Conservation (phyloP, 2,888 invertebrate species). For the Drosophila buzzatii region DNA sequence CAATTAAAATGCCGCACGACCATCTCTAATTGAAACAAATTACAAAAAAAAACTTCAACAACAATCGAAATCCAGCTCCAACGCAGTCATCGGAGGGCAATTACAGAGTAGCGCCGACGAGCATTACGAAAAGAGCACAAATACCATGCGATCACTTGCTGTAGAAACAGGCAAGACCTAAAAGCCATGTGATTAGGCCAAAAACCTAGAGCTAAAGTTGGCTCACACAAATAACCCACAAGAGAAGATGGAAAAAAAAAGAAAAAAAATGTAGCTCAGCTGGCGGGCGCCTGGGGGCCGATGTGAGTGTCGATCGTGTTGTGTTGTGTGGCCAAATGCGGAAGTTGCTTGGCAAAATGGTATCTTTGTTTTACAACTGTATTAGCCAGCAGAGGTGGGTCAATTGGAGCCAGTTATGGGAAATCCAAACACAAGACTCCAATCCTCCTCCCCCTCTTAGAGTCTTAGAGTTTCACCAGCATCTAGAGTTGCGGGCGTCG, state of each 20-base stretch:
- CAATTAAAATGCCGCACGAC: background rate
- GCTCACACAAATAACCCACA: conserved; percentile 2
- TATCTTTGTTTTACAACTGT: conserved; percentile 77
- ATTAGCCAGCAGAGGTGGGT: conserved; percentile 62
- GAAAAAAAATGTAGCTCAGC: conserved; percentile 7
- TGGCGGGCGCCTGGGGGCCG: conserved; percentile 34
- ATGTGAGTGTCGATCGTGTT: conserved; percentile 38
- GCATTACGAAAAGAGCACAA: conserved; percentile 45
- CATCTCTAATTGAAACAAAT: conserved; percentile 29
- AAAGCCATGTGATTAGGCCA: conserved; percentile 52
- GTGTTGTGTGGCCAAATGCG: conserved; percentile 57
- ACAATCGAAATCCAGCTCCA: conserved; percentile 23
- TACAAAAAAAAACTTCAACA: background rate
- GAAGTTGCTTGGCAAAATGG: conserved; percentile 50
- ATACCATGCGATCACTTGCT: conserved; percentile 37
- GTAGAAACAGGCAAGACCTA: conserved; percentile 20
- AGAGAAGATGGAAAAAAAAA: conserved; percentile 22
- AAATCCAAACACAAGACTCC: background rate
- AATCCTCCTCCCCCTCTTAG: too few relatives aligned
- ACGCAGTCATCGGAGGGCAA: conserved; percentile 44
- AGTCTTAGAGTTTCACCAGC: conserved; percentile 16
- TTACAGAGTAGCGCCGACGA: conserved; percentile 29
- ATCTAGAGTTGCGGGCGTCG: conserved; percentile 55
- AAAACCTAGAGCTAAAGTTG: conserved; percentile 7
- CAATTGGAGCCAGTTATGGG: conserved; percentile 15